Percentiles rank a stretch among this genome's conserved stretches.
phyloP scores from a whole-genome alignment of 2,888 invertebrate genomes.

The Magallana nippona region DNA sequence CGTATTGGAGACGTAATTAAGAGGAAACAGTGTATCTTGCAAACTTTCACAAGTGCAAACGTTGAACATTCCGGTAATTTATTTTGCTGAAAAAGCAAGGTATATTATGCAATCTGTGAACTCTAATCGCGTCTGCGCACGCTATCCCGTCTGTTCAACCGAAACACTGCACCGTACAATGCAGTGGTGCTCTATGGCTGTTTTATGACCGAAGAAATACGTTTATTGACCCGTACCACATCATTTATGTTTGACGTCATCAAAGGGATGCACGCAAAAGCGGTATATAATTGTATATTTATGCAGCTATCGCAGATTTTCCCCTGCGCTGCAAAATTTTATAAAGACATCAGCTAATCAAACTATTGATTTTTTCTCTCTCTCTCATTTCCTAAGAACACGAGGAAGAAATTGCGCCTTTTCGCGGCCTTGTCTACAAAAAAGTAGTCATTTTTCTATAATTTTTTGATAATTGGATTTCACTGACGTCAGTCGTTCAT shows the following conservation, averaged over 20 bases:
- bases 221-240: neutral
- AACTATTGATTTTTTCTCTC: too few species aligned
- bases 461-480: too few species aligned
- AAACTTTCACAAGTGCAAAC: too few species aligned
- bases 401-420: too few species aligned
- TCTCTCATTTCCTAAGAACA: too few species aligned
- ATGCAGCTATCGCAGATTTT: neutral
- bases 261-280: neutral
- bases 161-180: neutral
- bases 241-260: neutral
- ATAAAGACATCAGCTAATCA: too few species aligned
- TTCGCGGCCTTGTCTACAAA: too few species aligned
- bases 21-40: too few species aligned
- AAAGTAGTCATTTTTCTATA: too few species aligned
- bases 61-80: too few species aligned
- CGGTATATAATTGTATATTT: neutral
- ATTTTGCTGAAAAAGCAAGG: neutral
- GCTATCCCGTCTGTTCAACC: neutral
- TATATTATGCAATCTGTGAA: neutral
- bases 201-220: neutral
- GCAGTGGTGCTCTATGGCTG: neutral
- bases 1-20: neutral
- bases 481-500: too few species aligned
- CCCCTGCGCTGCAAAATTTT: too few species aligned
- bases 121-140: neutral